Evolutionary conservation across 2,113 vertebrate genomes (phyloP), one percentile per base, ranked within the genome.

Genomic region (Kryptolebias marmoratus): DNA sequence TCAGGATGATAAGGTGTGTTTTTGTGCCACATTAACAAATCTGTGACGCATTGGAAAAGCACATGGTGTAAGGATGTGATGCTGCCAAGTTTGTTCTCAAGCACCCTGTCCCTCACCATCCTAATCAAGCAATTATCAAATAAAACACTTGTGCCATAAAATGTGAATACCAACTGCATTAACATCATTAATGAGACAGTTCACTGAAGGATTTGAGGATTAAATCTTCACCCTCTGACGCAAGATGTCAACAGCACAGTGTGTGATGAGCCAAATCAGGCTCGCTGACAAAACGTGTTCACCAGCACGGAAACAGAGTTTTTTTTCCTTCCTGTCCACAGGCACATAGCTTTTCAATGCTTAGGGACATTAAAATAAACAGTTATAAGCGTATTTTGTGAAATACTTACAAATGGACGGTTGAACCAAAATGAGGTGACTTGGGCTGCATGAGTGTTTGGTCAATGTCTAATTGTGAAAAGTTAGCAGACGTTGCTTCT

Each of bases 111-210:
- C 45, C 75, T 80, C 18, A 55, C 14, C 16, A 60, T 45, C 58
- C 64, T 78, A 71, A 83, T 87, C 72, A 67, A 1, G 64, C 73
- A 49, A 87, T 88, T 73, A 82, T 84, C 66, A 78, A 71, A 71
- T 27, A 74, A 81, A 76, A 50, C 60, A 54, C 49, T 30, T 47
- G 11, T 55, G 66, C 64, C 61, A 30, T 7, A 10, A 64, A 32
- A 80, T 18, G 18, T 64, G 55, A 73, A 76, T 28, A 64, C 27
- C 56, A 56, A 57, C 32, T 45, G 70, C 60, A 75, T 78, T 84
- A 67, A 59, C 74, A 64, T 82, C 85, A 80, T 65, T 88, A 85
- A 88, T 88, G 88, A 89, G 80, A 78, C 84, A 81, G 83, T 90
- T 88, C 8, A 22, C 73, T 71, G 59, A 81, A 64, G 55, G 70